Evolutionary conservation across 2,888 invertebrate species (phyloP), one percentile per base, ranked within the genome.

Genomic region (Anticlea derivata): DNA sequence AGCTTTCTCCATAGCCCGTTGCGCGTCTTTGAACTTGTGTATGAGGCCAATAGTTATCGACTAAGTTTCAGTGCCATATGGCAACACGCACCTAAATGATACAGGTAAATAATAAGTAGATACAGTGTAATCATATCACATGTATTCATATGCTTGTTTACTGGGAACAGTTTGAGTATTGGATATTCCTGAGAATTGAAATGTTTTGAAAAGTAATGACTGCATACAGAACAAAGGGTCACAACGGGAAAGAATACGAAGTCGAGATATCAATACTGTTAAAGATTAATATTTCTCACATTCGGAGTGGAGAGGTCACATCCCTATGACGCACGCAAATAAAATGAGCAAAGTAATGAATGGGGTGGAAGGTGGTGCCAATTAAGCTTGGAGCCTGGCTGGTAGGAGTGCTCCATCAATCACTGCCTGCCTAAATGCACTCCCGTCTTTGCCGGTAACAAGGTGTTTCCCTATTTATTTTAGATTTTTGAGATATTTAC

Each of bases 291-390:
- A 38, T 7, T 8, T 1, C 7, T 13, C 4, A 30, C 12, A 23
- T 24, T 41, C 31, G 13, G 8, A 24, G 34, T 43, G 0, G 10
- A n/a, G 3, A 7, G n/a, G 26, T 12, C 11, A 11, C 37, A 49
- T 26, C 35, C 39, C 30, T 45, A 39, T 48, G 2, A 47, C 47
- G 45, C 44, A 39, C 37, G 50, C 48, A 53, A 55, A 57, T 55
- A 55, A 49, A 60, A 53, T 53, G 55, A 58, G 55, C 50, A 39
- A 48, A 50, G 47, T 45, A 53, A 53, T 55, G 43, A 43, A 55
- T 46, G 48, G 56, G 52, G 51, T 41, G 46, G 48, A 44, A 46
- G 40, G 48, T 23, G 43, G 55, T 46, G 43, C 48, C 52, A 50
- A 55, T 45, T 50, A 51, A 31, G 48, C 37, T 43, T 23, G 48